Evolutionary conservation across 2,888 invertebrate genomes (phyloP).

Genomic region (Camponotus fellah): DNA sequence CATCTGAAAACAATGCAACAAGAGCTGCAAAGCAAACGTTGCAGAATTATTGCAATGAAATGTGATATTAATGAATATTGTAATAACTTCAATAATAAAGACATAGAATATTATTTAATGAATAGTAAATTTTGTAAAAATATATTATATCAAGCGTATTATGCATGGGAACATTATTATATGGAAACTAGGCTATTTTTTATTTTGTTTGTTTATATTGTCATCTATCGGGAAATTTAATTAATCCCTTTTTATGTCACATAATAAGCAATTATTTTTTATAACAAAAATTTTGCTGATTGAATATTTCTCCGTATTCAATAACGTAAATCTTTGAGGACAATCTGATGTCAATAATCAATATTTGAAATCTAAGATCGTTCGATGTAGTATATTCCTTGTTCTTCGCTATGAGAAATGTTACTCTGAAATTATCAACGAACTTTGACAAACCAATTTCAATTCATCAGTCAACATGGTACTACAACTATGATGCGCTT

Average conservation of each 20-base stretch:
- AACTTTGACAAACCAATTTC: constrained; percentile 41
- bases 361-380: constrained; percentile 68
- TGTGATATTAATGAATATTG: background rate
- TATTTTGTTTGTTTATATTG: background rate
- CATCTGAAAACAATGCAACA: background rate
- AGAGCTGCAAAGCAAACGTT: background rate
- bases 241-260: background rate
- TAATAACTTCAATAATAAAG: constrained; percentile 5
- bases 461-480: background rate
- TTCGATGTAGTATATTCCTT: constrained; percentile 31
- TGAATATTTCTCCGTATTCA: constrained; percentile 23
- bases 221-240: background rate
- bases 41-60: background rate
- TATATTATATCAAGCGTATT: background rate
- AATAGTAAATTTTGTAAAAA: background rate
- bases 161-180: background rate
- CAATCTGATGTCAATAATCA: constrained; percentile 55
- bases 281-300: constrained; percentile 32
- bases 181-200: background rate
- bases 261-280: constrained; percentile 5
- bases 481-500: background rate
- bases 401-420: constrained; percentile 8
- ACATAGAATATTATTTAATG: background rate
- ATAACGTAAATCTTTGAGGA: constrained; percentile 52
- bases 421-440: constrained; percentile 39